Percentiles rank a stretch among this genome's conserved stretches.
These are phyloP conservation scores for Thereva nobilitata DNA, from an alignment of 2,888 invertebrate species.

Conservation along the genomic window DNA sequence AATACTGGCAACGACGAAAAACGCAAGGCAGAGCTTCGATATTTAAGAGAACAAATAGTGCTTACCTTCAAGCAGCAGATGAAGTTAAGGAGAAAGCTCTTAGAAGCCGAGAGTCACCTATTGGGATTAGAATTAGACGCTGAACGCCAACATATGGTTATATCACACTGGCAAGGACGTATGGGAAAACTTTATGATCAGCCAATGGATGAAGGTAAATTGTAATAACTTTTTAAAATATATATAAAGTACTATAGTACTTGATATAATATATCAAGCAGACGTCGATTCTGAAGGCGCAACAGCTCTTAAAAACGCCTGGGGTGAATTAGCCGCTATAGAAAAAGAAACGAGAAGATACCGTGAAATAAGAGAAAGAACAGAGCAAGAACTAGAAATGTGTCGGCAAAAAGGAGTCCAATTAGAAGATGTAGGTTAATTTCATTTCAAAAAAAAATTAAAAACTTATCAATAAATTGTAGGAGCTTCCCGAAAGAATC, in stretches of 20 bases:
- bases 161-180: conserved; percentile 83
- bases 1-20: conserved; percentile 58
- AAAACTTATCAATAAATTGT: neutral
- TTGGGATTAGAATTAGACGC: conserved; percentile 86
- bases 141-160: conserved; percentile 84
- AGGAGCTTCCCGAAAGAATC: conserved; percentile 81
- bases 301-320: conserved; percentile 72
- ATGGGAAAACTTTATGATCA: conserved; percentile 67
- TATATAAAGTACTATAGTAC: no score
- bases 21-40: conserved; percentile 63
- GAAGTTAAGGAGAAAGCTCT: conserved; percentile 80
- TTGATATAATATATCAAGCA: conserved; percentile 39
- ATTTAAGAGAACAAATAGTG: conserved; percentile 82
- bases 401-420: conserved; percentile 77
- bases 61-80: conserved; percentile 91
- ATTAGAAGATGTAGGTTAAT: conserved; percentile 75
- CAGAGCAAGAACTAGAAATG: conserved; percentile 79
- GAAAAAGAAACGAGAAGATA: conserved; percentile 85
- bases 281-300: conserved; percentile 57
- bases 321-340: conserved; percentile 81
- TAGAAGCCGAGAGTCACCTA: conserved; percentile 89
- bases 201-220: conserved; percentile 53
- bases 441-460: neutral
- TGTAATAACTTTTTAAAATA: neutral
- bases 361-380: conserved; percentile 72